These are phyloP conservation scores for Ennomos fuscantarius DNA, from an alignment of 2,888 invertebrate genomes.

Conservation along the genomic window DNA sequence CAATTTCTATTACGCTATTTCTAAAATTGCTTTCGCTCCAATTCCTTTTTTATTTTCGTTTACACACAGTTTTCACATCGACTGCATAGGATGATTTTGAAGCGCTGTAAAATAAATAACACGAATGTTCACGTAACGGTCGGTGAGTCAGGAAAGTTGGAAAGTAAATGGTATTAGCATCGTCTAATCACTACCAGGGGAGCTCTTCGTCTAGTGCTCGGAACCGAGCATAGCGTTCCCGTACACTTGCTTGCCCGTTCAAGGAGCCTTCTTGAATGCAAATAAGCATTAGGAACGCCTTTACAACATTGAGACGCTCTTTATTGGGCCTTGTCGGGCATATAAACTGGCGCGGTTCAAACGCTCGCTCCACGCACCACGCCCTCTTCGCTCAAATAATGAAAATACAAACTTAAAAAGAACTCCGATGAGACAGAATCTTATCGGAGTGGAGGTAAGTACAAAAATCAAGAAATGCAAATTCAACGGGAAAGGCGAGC, in stretches of 20 bases:
- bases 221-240: constrained; percentile 63
- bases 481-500: constrained; percentile 74
- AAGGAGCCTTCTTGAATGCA: constrained; percentile 81
- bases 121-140: constrained; percentile 73
- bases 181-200: constrained; percentile 83
- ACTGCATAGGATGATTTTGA: constrained; percentile 69
- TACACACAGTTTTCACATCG: constrained; percentile 41
- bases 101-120: constrained; percentile 75
- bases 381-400: constrained; percentile 44
- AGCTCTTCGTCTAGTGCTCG: constrained; percentile 71
- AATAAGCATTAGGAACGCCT: constrained; percentile 82
- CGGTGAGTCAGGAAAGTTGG: constrained; percentile 79
- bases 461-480: constrained; percentile 80
- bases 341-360: constrained; percentile 67
- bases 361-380: constrained; percentile 61
- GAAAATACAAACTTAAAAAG: constrained; percentile 53
- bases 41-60: constrained; percentile 21
- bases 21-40: constrained; percentile 17
- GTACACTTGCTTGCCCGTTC: constrained; percentile 76
- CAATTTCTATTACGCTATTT: constrained; percentile 25
- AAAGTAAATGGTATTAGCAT: constrained; percentile 84
- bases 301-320: constrained; percentile 78
- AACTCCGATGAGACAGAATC: constrained; percentile 58
- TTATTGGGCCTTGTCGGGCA: constrained; percentile 77
- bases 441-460: constrained; percentile 59